phyloP scores from a whole-genome alignment of 2,113 vertebrate species.

The Sarotherodon lohbergeri region DNA sequence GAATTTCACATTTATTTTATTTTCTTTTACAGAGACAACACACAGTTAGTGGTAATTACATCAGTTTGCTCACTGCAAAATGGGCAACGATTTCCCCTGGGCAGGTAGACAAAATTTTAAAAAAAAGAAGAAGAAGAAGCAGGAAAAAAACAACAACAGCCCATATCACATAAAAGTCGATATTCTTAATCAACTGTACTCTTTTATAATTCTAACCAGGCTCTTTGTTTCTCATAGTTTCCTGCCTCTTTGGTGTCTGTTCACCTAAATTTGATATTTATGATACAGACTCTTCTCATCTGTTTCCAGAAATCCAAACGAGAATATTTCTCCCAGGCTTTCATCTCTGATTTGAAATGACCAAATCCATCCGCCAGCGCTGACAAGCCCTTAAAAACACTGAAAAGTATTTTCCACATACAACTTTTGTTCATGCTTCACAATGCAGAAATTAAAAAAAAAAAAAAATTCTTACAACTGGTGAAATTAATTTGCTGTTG shows the following conservation, averaged over 20 bases:
- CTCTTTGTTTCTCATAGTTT: neutral
- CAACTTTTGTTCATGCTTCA: neutral
- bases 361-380: neutral
- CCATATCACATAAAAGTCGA: neutral
- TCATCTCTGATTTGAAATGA: neutral
- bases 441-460: neutral
- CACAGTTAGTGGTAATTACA: neutral
- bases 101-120: accelerated
- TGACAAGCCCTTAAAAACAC: neutral
- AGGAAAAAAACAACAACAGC: neutral
- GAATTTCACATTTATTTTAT: neutral
- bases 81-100: neutral
- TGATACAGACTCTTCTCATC: neutral
- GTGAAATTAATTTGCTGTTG: neutral
- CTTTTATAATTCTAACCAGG: neutral
- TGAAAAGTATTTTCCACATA: neutral
- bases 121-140: neutral
- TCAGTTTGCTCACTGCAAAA: neutral
- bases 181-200: neutral
- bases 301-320: neutral
- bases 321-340: neutral
- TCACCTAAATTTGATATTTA: neutral
- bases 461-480: neutral
- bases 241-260: neutral
- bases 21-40: neutral